Percentiles rank a stretch among this genome's conserved stretches.
These are phyloP conservation scores for Hymenopus coronatus DNA, from an alignment of 2,888 invertebrate genomes.

Conservation along the genomic window DNA sequence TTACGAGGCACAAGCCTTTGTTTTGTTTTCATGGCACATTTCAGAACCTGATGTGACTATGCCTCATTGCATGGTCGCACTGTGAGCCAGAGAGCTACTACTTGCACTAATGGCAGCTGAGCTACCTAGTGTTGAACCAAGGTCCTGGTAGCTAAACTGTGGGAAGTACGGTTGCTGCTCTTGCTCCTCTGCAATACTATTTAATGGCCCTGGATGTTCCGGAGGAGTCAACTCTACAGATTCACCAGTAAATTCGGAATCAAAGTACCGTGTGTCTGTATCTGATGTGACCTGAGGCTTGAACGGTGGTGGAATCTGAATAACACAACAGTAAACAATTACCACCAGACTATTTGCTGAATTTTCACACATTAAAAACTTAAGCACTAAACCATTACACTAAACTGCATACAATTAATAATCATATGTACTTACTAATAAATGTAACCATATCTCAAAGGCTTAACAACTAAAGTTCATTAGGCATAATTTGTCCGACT, in stretches of 20 bases:
- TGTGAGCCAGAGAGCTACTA: slow-evolving; percentile 16
- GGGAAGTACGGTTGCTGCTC: slow-evolving; percentile 59
- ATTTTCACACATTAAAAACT: too few species aligned
- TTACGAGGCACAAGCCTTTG: neutral
- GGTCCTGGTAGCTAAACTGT: slow-evolving; percentile 81
- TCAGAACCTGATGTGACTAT: neutral
- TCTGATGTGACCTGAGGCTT: slow-evolving; percentile 92
- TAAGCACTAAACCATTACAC: too few species aligned
- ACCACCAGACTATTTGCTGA: too few species aligned
- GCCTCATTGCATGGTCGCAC: slow-evolving; percentile 15
- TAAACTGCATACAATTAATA: neutral
- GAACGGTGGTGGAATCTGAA: slow-evolving; percentile 86
- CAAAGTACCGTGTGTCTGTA: slow-evolving; percentile 97
- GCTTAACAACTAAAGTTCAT: neutral
- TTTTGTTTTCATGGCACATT: neutral
- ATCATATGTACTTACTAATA: neutral
- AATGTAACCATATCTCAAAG: too few species aligned
- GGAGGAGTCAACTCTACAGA: slow-evolving; percentile 95
- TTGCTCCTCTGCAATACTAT: slow-evolving; percentile 60
- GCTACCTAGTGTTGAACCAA: slow-evolving; percentile 63
- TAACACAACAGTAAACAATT: slow-evolving; percentile 25
- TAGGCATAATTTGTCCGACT: too few species aligned
- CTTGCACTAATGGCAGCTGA: slow-evolving; percentile 48
- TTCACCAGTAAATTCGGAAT: slow-evolving; percentile 97
- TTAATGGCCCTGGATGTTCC: slow-evolving; percentile 61